Evolutionary conservation across 2,888 invertebrate species (phyloP).

Genomic region (Tinea pellionella): DNA sequence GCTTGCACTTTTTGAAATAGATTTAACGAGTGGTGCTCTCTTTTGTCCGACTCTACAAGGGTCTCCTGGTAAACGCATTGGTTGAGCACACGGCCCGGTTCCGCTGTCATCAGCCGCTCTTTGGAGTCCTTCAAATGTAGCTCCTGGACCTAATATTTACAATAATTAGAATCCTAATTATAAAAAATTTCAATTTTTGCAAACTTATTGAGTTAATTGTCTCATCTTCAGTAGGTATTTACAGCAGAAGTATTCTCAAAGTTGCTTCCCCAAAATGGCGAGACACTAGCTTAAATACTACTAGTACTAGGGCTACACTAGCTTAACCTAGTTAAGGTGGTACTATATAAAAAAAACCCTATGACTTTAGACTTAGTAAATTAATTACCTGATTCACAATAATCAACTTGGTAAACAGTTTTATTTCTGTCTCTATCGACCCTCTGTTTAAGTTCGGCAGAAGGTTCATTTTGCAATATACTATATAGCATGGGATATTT

Average conservation of each 20-base stretch:
- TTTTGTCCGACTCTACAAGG: constrained; percentile 65
- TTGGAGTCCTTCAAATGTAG: constrained; percentile 68
- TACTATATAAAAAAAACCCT: too few species aligned
- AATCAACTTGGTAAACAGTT: constrained; percentile 74
- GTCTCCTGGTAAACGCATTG: constrained; percentile 68
- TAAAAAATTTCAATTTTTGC: not conserved
- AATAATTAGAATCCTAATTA: not conserved
- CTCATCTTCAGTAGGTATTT: too few species aligned
- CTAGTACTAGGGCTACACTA: too few species aligned
- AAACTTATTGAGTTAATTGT: too few species aligned
- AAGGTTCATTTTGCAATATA: constrained; percentile 68
- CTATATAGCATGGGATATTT: constrained; percentile 75
- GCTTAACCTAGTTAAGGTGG: too few species aligned
- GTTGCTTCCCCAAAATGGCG: too few species aligned
- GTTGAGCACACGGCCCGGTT: constrained; percentile 64
- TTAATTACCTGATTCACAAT: constrained; percentile 48
- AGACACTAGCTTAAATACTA: too few species aligned
- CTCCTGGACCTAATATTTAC: constrained; percentile 50
- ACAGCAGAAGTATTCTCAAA: too few species aligned
- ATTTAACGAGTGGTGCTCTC: constrained; percentile 35
- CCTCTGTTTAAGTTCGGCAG: constrained; percentile 67
- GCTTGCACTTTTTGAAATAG: constrained; percentile 46
- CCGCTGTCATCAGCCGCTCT: constrained; percentile 68
- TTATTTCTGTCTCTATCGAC: constrained; percentile 72
- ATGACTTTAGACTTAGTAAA: too few species aligned